Evolutionary conservation across 1,140 invertebrate species (phyloP).

Genomic region (Leptonema lineaticorne): DNA sequence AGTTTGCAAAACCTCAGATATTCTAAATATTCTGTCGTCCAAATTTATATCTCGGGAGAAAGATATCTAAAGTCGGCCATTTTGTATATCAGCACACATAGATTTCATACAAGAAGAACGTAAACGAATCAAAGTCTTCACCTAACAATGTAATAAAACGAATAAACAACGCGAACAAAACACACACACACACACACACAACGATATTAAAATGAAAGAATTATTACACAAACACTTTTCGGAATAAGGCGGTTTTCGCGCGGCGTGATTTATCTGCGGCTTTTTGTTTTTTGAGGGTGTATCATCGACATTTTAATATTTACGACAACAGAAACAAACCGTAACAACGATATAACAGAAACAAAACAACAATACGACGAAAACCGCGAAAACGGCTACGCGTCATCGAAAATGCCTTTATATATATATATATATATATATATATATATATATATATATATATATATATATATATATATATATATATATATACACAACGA

Average conservation of each 20-base stretch:
- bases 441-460: no score
- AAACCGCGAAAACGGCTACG: not conserved
- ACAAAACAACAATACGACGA: not conserved
- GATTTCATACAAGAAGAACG: no score
- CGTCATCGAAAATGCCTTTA: not conserved
- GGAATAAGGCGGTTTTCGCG: not conserved
- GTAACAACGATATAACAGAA: not conserved
- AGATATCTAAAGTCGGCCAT: no score
- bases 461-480: no score
- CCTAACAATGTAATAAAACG: no score
- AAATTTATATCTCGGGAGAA: no score
- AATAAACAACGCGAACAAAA: not conserved
- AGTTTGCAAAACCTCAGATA: no score
- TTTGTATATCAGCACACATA: no score
- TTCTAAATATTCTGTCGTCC: no score
- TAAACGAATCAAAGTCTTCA: no score
- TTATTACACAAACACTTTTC: not conserved
- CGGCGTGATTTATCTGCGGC: constrained; percentile 9
- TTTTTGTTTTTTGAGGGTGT: not conserved
- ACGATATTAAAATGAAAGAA: not conserved
- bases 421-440: no score
- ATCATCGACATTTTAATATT: constrained; percentile 26
- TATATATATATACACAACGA: not conserved
- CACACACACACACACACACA: not conserved
- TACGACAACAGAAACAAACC: not conserved